Conservation (phyloP, 23 tunicate species). For the Diplosoma virens region DNA sequence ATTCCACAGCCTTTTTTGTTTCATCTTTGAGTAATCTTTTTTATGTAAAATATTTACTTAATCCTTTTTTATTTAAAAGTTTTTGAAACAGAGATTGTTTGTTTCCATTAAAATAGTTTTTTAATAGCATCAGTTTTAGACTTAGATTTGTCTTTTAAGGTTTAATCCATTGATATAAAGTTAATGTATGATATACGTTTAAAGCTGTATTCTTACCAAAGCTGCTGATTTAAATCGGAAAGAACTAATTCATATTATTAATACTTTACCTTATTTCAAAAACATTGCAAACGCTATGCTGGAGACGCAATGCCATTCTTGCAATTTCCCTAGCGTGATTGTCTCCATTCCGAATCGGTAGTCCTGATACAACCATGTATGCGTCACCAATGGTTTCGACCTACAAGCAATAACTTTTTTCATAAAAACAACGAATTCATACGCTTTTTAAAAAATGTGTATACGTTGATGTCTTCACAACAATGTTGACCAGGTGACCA, state of each 20-base stretch:
- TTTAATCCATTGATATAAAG: too few species aligned
- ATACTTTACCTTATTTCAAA: slow-evolving; percentile 58
- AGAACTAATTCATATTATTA: neutral
- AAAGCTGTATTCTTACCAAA: too few species aligned
- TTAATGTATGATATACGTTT: too few species aligned
- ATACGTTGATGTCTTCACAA: too few species aligned
- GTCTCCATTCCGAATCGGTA: slow-evolving; percentile 74
- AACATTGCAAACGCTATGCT: slow-evolving; percentile 49
- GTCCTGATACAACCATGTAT: slow-evolving; percentile 89
- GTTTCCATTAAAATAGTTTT: too few species aligned
- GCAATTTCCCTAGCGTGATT: slow-evolving; percentile 81
- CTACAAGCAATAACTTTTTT: slow-evolving; percentile 23
- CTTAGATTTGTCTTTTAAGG: too few species aligned
- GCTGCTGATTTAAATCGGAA: neutral
- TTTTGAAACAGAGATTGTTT: too few species aligned
- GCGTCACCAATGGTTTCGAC: slow-evolving; percentile 96
- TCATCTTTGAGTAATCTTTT: neutral
- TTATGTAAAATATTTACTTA: neutral
- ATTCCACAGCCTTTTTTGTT: neutral
- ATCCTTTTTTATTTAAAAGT: too few species aligned
- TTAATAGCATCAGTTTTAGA: too few species aligned
- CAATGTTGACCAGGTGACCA: too few species aligned
- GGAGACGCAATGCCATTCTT: slow-evolving; percentile 65
- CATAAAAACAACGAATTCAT: too few species aligned
- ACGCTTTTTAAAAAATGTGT: too few species aligned